Evolutionary conservation across 2,888 invertebrate genomes (phyloP), one percentile per base, ranked within the genome.

Genomic region (Papilio protenor): DNA sequence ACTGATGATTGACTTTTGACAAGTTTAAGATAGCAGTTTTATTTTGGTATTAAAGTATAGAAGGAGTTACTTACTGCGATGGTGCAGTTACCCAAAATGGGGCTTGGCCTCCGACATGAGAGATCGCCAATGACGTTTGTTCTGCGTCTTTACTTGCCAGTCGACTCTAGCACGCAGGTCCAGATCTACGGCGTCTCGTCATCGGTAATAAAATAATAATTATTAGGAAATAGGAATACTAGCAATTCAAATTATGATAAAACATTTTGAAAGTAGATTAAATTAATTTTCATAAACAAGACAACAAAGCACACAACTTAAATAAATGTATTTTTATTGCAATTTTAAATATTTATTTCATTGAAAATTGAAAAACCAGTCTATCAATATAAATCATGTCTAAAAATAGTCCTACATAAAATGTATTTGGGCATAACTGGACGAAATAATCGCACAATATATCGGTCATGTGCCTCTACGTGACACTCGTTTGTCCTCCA

Each of bases 381-480:
- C n/a, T 55, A 2, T 55, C n/a, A 18, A 8, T 18, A n/a, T 18
- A 23, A 10, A 59, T 11, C 57, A 23, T 23, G 11, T 23, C 57
- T 12, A 12, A 23, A 59, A 59, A 59, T 12, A n/a, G 18, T 59
- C 57, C 10, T 23, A 21, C 3, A 11, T 55, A 11, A 3, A 23
- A 33, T 27, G 16, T 61, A 61, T 61, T 61, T 61, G 16, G 27
- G 27, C 16, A 64, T 18, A 40, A n/a, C n/a, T 66, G 64, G 18
- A 66, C 64, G 33, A 64, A 8, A 33, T 18, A 33, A 64, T 4
- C 10, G 18, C 18, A 73, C 47, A 21, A 18, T 66, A 75, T n/a
- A 47, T 64, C 74, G 52, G 74, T 74, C 74, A 74, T 64, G 47
- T 59, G 74, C 64, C 49, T 75, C n/a, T 14, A 75, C 23, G 74